Evolutionary conservation across 2,888 invertebrate species (phyloP), one percentile per base, ranked within the genome.

Genomic region (Octonoba sinensis): DNA sequence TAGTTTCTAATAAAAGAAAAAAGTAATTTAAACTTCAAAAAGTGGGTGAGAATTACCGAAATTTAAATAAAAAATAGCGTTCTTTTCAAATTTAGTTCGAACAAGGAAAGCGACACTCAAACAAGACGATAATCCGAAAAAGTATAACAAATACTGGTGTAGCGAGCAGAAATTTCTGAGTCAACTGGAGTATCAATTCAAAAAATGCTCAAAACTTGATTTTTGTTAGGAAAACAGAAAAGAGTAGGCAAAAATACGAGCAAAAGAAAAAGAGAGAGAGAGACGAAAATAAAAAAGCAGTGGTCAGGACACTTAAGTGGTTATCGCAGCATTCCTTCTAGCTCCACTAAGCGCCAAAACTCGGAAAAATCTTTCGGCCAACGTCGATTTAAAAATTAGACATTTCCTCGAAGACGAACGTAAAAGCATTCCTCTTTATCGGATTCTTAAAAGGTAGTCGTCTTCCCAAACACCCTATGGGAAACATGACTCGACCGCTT

Each of bases 331-430:
- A 36, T 36, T 36, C 44, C 60, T 12, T 44, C 13, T 18, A 62
- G 44, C 18, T 62, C 44, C 44, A n/a, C 62, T 62, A 62, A 44
- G 62, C 62, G 44, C 22, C 44, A 62, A 62, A 36, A 62, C 62
- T 62, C 20, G 36, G n/a, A 62, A 44, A 62, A 62, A 56, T 59
- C 73, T 76, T 47, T 22, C 46, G 44, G 18, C 49, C 8, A 27
- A 57, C 27, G 47, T 36, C 65, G 71, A 59, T 62, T 81, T 81
- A 74, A 81, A 81, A 73, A 81, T 81, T 81, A 81, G 79, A 69
- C 69, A 73, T 81, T 73, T 73, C 79, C 79, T 47, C 54, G 20
- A 51, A 69, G 69, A 62, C 65, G 69, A 54, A 60, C 69, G 51
- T 46, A 51, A 72, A 51, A 56, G 46, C 66, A 66, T 71, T 49